Evolutionary conservation across 2,113 vertebrate species (phyloP).

Genomic region (Proteles cristata): DNA sequence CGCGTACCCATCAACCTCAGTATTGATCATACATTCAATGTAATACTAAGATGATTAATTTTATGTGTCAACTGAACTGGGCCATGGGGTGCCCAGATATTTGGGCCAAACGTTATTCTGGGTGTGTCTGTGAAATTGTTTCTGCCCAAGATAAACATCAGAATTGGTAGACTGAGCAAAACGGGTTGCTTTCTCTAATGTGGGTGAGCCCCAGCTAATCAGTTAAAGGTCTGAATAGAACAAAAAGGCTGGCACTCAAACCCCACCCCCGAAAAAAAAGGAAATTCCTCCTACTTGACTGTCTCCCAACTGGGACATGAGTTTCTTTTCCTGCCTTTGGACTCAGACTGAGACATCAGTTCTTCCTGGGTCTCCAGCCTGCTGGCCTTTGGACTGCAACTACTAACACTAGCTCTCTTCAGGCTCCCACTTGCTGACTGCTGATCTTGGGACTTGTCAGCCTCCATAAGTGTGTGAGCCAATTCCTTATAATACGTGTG

Average conservation of each 20-base stretch:
- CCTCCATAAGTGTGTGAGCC: not conserved
- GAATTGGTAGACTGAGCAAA: not conserved
- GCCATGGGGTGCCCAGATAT: not conserved
- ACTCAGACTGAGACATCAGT: not conserved
- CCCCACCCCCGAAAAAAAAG: not conserved
- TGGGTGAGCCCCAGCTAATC: not conserved
- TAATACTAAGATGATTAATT: not conserved
- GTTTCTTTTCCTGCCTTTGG: not conserved
- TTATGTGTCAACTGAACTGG: not conserved
- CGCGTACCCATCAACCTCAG: not conserved
- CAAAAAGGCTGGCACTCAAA: not conserved
- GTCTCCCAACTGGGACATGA: not conserved
- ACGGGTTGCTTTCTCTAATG: not conserved
- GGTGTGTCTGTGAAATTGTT: not conserved
- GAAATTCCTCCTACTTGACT: not conserved
- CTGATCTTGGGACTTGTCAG: not conserved
- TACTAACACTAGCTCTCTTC: not conserved
- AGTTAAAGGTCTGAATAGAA: not conserved
- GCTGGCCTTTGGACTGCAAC: not conserved
- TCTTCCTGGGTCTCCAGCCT: not conserved
- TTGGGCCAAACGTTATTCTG: not conserved
- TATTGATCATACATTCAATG: not conserved
- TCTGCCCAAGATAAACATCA: not conserved
- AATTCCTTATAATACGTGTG: not conserved
- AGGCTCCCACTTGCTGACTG: not conserved